Base-by-base conservation (phyloP, 2,113 vertebrate genomes). In the Trichechus manatus region DNA sequence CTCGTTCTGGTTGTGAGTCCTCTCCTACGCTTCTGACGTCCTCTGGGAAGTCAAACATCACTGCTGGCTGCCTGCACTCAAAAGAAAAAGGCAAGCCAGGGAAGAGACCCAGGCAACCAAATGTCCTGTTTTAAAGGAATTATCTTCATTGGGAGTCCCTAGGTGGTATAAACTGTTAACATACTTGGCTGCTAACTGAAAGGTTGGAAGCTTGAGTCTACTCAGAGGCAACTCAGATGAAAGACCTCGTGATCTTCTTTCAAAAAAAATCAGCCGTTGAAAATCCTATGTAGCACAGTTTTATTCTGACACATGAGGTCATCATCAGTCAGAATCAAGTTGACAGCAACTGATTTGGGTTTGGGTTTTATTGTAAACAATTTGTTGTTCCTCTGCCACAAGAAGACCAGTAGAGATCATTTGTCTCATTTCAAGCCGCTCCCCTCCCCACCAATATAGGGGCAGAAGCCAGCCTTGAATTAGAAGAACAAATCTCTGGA, bases 311-410 rank as follows among this genome's bases (percentile, higher is more conserved):
- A 74, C 70, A 74, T 39, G 33, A 9, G 70, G 70, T 36, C 4
- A 4, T 1, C 70, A 39, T 74, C n/a, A 74, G 6, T 74, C 19
- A 10, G n/a, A 39, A 22, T 74, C 36, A 74, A 74, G 70, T 9
- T 39, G 17, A 39, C n/a, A 74, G 70, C 20, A 9, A 39, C 15
- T 36, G 70, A 22, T 74, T 74, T 74, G 70, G 6, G 70, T 36
- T 74, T 74, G 15, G 20, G 36, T 22, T 74, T 36, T 39, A 36
- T 36, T 74, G 3, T 44, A 75, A 87, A 44, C 13, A 5, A 70
- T 74, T 68, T 84, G 42, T 84, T 95, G 42, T 84, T 95, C 44
- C 94, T 89, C n/a, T 91, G 53, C 19, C 39, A 36, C 25, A 75
- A 56, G 27, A 94, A 59, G 19, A 29, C 72, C 8, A 72, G 79